Evolutionary conservation across 2,797 vertebrate species (phyloP), one percentile per base, ranked within the genome.

Genomic region (Somateria mollissima): DNA sequence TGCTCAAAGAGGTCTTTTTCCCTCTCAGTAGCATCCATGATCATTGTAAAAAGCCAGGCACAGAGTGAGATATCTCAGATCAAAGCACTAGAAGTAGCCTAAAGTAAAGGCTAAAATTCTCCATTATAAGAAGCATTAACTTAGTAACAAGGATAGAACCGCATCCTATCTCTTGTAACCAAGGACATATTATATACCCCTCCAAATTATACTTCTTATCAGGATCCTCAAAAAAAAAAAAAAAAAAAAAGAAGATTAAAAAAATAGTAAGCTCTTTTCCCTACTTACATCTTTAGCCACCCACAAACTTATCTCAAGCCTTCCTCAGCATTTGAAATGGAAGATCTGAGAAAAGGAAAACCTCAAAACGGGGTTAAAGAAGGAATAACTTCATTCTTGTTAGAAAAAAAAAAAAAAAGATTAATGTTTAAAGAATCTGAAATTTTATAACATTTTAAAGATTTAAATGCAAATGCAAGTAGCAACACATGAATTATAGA

Each of bases 261-360:
- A 30, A 2, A 39, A 11, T 20, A 83, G 30, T 39, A 67, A 71
- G 27, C 11, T 92, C 17, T 82, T 80, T 61, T 88, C 92, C 71
- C 87, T 84, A 80, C 53, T 91, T 80, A 3, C 70, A 90, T 89
- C 78, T 14, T 19, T 27, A 77, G 72, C 47, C 8, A 75, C 80
- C 75, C 70, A 87, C 53, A 95, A 92, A 97, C 61, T 80, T 71
- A 64, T 76, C 90, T 90, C 34, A 78, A 88, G 62, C 90, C 94
- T 90, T 91, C 82, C 83, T 79, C 20, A 73, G 60, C 65, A 79
- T 71, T 73, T 90, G 83, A 90, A 91, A 90, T 89, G 83, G 87
- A 94, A 92, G 87, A 94, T 64, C 66, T 15, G 32, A 95, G 87
- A 69, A 94, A 92, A 96, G 53, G 51, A 92, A 97, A 96, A 79